Evolutionary conservation across 1,140 invertebrate genomes (phyloP).

Genomic region (Solen grandis): DNA sequence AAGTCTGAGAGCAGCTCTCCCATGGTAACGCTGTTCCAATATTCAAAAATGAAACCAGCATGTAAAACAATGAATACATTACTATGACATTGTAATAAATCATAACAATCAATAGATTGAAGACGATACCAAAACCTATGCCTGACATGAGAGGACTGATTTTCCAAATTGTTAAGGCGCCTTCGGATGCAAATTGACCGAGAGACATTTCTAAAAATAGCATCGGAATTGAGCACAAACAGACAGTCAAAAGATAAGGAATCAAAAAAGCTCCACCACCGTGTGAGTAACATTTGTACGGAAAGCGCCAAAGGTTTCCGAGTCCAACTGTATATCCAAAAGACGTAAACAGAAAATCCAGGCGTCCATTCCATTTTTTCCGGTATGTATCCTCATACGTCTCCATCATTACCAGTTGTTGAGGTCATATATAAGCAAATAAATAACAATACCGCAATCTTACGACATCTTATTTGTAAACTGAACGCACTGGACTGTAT

Average conservation of each 20-base stretch:
- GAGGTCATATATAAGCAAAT: no score
- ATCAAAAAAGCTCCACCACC: slow-evolving; percentile 70
- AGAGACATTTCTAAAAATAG: slow-evolving; percentile 80
- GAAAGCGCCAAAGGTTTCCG: slow-evolving; percentile 63
- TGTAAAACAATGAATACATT: slow-evolving; percentile 79
- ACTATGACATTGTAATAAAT: slow-evolving; percentile 81
- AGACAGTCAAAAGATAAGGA: slow-evolving; percentile 71
- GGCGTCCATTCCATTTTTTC: slow-evolving; percentile 74
- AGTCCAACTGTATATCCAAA: slow-evolving; percentile 79
- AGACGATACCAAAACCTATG: slow-evolving; percentile 89
- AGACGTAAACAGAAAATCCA: slow-evolving; percentile 80
- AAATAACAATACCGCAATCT: no score
- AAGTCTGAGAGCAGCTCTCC: slow-evolving; percentile 65
- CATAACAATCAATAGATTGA: slow-evolving; percentile 74
- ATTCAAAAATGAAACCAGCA: slow-evolving; percentile 74
- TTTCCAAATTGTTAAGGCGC: slow-evolving; percentile 84
- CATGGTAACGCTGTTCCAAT: slow-evolving; percentile 72
- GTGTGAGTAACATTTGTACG: slow-evolving; percentile 58
- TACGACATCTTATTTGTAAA: no score
- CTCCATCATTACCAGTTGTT: no score
- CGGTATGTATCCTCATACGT: not conserved
- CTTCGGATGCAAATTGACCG: slow-evolving; percentile 77
- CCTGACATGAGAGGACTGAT: slow-evolving; percentile 98
- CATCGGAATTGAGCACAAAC: slow-evolving; percentile 77
- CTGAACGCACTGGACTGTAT: no score